Conservation (phyloP, 1,140 invertebrate genomes). For the Phenacoccus solenopsis region DNA sequence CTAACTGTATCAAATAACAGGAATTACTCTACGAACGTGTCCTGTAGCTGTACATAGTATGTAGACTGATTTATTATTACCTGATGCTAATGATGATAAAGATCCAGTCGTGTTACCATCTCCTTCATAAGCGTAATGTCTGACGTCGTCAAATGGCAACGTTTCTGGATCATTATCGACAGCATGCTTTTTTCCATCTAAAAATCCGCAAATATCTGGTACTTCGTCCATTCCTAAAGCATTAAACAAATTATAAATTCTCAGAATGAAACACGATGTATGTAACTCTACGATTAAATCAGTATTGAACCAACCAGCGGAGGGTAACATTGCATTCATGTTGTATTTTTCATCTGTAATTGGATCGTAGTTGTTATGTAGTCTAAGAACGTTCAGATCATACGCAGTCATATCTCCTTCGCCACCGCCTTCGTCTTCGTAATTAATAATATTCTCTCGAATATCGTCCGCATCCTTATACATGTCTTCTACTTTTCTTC, state of each 20-base stretch:
- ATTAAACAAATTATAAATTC: background rate
- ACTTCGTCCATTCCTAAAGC: constrained; percentile 40
- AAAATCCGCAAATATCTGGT: constrained; percentile 80
- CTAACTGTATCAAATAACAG: no score
- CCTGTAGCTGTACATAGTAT: no score
- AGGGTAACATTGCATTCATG: constrained; percentile 14
- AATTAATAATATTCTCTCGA: constrained; percentile 91
- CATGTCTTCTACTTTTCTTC: constrained; percentile 66
- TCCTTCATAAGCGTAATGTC: constrained; percentile 93
- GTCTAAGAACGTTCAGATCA: constrained; percentile 77
- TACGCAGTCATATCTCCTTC: constrained; percentile 86
- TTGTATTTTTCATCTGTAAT: constrained; percentile 24
- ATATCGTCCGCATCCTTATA: constrained; percentile 92
- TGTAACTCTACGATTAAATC: no score
- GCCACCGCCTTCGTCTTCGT: constrained; percentile 92
- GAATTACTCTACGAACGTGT: no score
- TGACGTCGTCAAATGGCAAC: constrained; percentile 84
- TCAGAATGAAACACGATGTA: background rate
- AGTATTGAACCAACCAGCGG: background rate
- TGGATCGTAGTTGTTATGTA: constrained; percentile 44
- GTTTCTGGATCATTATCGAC: constrained; percentile 81
- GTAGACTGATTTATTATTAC: no score
- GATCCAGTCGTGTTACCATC: constrained; percentile 87
- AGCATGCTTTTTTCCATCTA: constrained; percentile 75
- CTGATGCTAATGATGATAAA: constrained; percentile 81